A percentile compares a stretch with the other conserved stretches of the same genome.
phyloP scores from a whole-genome alignment of 2,888 invertebrate genomes.

The Philereme vetulata region DNA sequence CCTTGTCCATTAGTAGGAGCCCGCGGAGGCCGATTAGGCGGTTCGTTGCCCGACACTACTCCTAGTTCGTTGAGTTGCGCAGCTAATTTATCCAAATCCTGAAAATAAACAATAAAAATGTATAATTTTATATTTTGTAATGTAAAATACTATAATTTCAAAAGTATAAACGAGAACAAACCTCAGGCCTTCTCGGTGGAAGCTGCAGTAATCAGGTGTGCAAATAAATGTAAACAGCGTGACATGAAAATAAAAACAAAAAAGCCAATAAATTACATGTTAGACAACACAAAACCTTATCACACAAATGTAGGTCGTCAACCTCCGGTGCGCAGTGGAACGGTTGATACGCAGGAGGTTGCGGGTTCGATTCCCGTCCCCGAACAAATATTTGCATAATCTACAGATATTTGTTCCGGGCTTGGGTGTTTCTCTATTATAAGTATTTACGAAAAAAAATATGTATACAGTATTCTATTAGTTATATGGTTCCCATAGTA shows the following conservation, averaged over 20 bases:
- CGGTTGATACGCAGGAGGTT: too few species aligned
- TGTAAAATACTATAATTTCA: constrained; percentile 18
- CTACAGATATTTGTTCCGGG: too few species aligned
- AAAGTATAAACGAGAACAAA: constrained; percentile 78
- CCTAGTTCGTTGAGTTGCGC: constrained; percentile 98
- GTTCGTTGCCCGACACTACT: constrained; percentile 89
- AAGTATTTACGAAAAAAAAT: too few species aligned
- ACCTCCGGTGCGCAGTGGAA: too few species aligned
- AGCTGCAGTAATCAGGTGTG: constrained; percentile 85
- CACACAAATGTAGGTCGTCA: too few species aligned
- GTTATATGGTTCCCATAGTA: too few species aligned
- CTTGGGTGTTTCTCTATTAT: too few species aligned
- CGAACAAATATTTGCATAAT: too few species aligned
- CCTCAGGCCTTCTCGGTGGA: constrained; percentile 95
- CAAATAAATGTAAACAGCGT: constrained; percentile 80
- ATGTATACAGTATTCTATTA: too few species aligned
- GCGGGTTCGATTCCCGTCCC: too few species aligned
- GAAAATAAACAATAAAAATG: constrained; percentile 48
- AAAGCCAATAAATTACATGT: constrained; percentile 62
- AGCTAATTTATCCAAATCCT: constrained; percentile 98
- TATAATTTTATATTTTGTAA: constrained; percentile 18
- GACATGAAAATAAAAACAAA: constrained; percentile 78
- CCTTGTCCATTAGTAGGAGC: constrained; percentile 80
- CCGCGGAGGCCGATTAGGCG: constrained; percentile 80
- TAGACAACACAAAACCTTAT: constrained; percentile 10